Evolutionary conservation across 2,113 vertebrate genomes (phyloP), one percentile per base, ranked within the genome.

Genomic region (Chunga burmeisteri): DNA sequence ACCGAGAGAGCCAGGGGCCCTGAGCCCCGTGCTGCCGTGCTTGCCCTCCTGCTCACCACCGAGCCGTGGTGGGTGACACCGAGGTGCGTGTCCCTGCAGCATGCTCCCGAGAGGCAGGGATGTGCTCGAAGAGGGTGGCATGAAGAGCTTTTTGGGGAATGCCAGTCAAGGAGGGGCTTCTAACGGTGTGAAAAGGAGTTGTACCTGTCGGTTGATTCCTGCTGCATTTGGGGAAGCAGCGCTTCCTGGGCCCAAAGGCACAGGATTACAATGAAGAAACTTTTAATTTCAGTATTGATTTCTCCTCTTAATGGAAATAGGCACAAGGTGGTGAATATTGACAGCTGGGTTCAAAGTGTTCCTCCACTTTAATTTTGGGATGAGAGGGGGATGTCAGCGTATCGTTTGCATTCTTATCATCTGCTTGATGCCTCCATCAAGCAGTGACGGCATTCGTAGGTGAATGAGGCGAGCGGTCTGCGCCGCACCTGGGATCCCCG

Each of bases 401-500:
- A 46, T 46, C 38, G 13, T 66, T 81, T 94, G 34, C 58, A 79
- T 86, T 88, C 59, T 34, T 32, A 40, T 23, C 27, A 40, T 23
- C 27, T 59, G 40, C 36, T 10, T 82, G 49, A 34, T 53, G 32
- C 16, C 73, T 71, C 36, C 62, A 53, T 47, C 42, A 83, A 65
- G 44, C 49, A n/a, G 26, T 3, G 75, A 26, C 66, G 52, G 34
- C 27, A 16, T 32, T 2, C 27, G 73, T 2, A 32, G 50, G 22
- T 30, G 38, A 47, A 25, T 4, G 61, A 65, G 50, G 38, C 0
- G 4, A 61, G 66, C 5, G n/a, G 27, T 10, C 25, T 77, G 74
- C 46, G 7, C 58, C 47, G 65, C 30, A 6, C 1, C 0, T 25
- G 53, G 61, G 19, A 36, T 67, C 40, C 25, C 22, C 3, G 0